Evolutionary conservation across 2,113 vertebrate species (phyloP).

Genomic region (Larimichthys crocea): DNA sequence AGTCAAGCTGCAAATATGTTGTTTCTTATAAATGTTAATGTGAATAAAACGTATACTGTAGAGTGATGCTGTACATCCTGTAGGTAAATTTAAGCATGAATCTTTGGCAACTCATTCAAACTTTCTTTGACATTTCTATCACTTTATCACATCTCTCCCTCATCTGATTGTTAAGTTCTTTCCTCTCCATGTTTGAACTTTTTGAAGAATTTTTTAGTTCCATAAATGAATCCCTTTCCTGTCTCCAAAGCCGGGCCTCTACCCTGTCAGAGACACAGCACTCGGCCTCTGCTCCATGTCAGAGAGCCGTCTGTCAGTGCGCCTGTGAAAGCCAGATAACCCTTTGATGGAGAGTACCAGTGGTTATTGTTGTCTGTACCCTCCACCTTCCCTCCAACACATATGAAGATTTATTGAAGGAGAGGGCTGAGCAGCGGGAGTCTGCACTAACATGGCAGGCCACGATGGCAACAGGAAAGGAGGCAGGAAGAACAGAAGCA

Average conservation of each 20-base stretch:
- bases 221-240: constrained; percentile 54
- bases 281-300: constrained; percentile 74
- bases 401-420: constrained; percentile 84
- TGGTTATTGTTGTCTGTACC: constrained; percentile 83
- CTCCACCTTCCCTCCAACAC: constrained; percentile 81
- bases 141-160: constrained; percentile 6
- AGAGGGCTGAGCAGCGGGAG: constrained; percentile 77
- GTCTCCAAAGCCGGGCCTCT: constrained; percentile 49
- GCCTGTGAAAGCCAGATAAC: constrained; percentile 84
- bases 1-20: constrained; percentile 14
- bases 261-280: constrained; percentile 68
- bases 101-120: constrained; percentile 10
- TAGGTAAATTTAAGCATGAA: background rate
- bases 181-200: constrained; percentile 42
- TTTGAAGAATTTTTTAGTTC: constrained; percentile 27
- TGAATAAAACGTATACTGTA: background rate
- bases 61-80: background rate
- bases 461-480: constrained; percentile 78
- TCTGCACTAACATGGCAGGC: constrained; percentile 79
- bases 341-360: constrained; percentile 82
- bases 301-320: constrained; percentile 77
- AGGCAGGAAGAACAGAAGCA: constrained; percentile 74
- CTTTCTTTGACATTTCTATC: constrained; percentile 14
- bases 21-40: constrained; percentile 30
- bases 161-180: constrained; percentile 13